Conservation (phyloP, 2,888 invertebrate genomes). For the Nomada lathburiana region DNA sequence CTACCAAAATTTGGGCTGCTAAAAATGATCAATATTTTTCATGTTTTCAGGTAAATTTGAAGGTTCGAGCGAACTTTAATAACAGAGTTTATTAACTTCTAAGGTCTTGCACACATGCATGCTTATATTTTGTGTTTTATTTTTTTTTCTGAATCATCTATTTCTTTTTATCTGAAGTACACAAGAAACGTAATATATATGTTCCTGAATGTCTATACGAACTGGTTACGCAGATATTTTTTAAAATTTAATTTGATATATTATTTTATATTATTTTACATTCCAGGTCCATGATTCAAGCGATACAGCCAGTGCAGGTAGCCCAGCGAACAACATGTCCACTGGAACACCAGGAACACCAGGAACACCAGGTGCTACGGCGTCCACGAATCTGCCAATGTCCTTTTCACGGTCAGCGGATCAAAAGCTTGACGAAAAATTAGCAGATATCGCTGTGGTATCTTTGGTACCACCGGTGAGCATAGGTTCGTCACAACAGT, state of each 20-base stretch:
- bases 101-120: too few relatives aligned
- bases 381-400: slow-evolving; percentile 71
- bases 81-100: too few relatives aligned
- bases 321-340: slow-evolving; percentile 83
- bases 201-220: too few relatives aligned
- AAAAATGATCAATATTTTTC: too few relatives aligned
- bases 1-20: too few relatives aligned
- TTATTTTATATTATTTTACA: background rate
- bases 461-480: slow-evolving; percentile 77
- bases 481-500: slow-evolving; percentile 76
- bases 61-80: too few relatives aligned
- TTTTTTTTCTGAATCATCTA: too few relatives aligned
- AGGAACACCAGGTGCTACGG: slow-evolving; percentile 69
- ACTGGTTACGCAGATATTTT: too few relatives aligned
- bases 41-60: too few relatives aligned
- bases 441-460: slow-evolving; percentile 78
- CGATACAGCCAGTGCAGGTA: slow-evolving; percentile 89
- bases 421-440: slow-evolving; percentile 76
- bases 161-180: too few relatives aligned
- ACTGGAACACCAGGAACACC: slow-evolving; percentile 73
- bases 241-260: background rate
- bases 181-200: too few relatives aligned
- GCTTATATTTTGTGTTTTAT: too few relatives aligned
- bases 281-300: slow-evolving; percentile 87
- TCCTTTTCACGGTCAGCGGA: slow-evolving; percentile 77